Percentiles rank a stretch among this genome's conserved stretches.
phyloP scores from a whole-genome alignment of 2,888 invertebrate genomes.

The Quadroppia sp. region DNA sequence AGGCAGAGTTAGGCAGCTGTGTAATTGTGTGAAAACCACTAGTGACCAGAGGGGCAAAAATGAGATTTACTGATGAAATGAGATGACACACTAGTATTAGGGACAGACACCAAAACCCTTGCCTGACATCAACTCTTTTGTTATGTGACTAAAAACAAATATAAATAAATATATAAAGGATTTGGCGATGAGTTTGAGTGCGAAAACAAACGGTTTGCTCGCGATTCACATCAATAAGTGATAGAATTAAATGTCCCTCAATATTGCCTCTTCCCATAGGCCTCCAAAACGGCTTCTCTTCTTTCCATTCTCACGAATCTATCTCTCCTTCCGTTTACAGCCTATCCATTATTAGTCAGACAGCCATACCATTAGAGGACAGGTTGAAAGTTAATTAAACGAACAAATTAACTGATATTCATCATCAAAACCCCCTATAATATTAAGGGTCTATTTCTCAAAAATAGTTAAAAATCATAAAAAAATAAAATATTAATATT shows the following conservation, averaged over 20 bases:
- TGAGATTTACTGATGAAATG: slow-evolving; percentile 20
- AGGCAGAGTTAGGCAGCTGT: slow-evolving; percentile 16
- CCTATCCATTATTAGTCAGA: slow-evolving; percentile 9
- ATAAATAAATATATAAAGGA: neutral
- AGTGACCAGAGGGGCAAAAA: slow-evolving; percentile 11
- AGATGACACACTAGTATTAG: slow-evolving; percentile 6
- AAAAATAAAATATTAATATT: no score
- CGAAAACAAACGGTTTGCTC: neutral
- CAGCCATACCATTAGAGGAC: neutral
- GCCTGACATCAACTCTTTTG: slow-evolving; percentile 22
- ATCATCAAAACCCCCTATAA: neutral
- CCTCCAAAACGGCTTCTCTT: no score
- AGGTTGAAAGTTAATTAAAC: slow-evolving; percentile 19
- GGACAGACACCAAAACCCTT: neutral
- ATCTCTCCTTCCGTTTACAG: neutral
- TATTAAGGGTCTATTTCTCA: no score
- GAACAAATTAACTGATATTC: slow-evolving; percentile 11
- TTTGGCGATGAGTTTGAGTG: slow-evolving; percentile 2
- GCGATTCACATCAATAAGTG: neutral
- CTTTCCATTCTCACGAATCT: neutral
- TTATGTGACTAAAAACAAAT: slow-evolving; percentile 29
- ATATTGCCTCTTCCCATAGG: no score
- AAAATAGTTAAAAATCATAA: neutral
- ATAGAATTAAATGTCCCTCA: neutral
- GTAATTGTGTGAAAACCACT: slow-evolving; percentile 8